Evolutionary conservation across 2,888 invertebrate species (phyloP), one percentile per base, ranked within the genome.

Genomic region (Morinoia aosen): DNA sequence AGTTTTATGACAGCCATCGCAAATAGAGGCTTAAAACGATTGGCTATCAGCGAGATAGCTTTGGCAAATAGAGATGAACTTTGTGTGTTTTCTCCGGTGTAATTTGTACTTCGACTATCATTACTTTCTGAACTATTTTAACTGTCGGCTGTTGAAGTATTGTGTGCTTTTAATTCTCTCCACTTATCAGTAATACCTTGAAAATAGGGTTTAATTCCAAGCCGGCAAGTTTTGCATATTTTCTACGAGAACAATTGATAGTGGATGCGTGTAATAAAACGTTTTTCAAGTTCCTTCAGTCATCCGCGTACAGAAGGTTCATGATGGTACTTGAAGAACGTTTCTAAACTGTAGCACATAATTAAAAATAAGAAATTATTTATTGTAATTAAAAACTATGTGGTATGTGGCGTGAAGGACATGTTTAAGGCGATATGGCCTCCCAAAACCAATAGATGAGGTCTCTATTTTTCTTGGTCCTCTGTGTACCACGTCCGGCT

Each of bases 1-100:
- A 90, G 90, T 90, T 90, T 90, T 90, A 90, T 90, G 90, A 90
- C 90, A 19, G 90, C 3, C 76, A 33, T 76, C 76, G 33, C 76
- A 76, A 76, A 76, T 12, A 25, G 76, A 76, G 25, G 33, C 76
- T 76, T 61, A 61, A 76, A 76, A 76, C 76, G 76, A 76, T 76
- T 76, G 76, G 10, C 25, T 76, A 76, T 76, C 76, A 76, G 33
- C 76, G 33, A 33, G 8, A 33, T 76, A 33, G 19, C 8, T 19
- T 48, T 48, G 48, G 10, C 76, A 76, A 76, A 76, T 76, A 76
- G 76, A 76, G 76, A 76, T 76, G 25, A 61, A 76, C 76, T 33
- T 76, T 16, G 76, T 25, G 76, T 33, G 76, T 76, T 76, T 76
- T 76, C 76, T 76, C 76, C 76, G 2, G 33, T 76, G 76, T 33